Base-by-base conservation (phyloP, 2,888 invertebrate genomes). In the Halictus quadricinctus region DNA sequence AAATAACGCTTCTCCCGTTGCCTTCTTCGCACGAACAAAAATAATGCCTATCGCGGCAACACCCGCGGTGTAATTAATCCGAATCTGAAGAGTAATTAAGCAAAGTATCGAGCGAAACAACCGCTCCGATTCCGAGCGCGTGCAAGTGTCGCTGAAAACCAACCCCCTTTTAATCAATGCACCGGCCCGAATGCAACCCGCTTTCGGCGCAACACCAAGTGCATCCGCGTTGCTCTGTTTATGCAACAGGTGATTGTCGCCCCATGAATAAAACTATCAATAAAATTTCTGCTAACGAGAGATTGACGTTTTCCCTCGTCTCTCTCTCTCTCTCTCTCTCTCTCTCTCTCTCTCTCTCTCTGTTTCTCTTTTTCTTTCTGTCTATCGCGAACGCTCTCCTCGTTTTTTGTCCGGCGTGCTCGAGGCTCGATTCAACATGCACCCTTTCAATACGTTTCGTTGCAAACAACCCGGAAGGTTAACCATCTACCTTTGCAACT, bases 241-340 rank as follows among this genome's bases (percentile, higher is more conserved):
- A 87, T 83, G 90, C 89, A 90, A 90, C 89, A 90, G 89, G 89
- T 90, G 89, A 90, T 80, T 78, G 86, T 87, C 85, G 86, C 60
- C 72, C 80, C 72, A 81, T 85, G 86, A 84, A 83, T 88, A 87
- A 77, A 82, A 84, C 89, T 87, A 88, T 90, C 86, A 89, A 88
- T 91, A 89, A 90, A 89, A 90, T 89, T 88, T 90, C 72, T 76
- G 76, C 83, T 88, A 89, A 89, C 88, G 88, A 90, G 87, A 84
- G 80, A 78, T 76, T 77, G 73, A 79, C 80, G 72, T 50, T 79
- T 60, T 36, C 12, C 1, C 21, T 48, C 18, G 50, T 36, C 79
- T 80, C 43, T 43, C 43, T 43, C 1, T 43, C 10, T 10, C 43
- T 43, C 43, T 43, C 43, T 43, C 1, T 43, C 43, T 2, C 50